Evolutionary conservation across 2,888 invertebrate genomes (phyloP).

Genomic region (Agrotis puta): DNA sequence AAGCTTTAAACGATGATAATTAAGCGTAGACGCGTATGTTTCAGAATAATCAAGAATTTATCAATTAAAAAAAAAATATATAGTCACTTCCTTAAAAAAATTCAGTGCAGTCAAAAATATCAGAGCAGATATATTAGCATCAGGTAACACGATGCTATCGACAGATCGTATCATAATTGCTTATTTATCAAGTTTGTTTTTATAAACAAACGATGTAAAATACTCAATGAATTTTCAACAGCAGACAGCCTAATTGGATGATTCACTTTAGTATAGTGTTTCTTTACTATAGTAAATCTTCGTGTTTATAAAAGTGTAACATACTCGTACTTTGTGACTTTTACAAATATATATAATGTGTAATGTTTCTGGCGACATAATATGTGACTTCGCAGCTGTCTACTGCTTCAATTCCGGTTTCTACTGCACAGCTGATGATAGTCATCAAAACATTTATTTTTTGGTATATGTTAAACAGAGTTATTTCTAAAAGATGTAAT

Average conservation of each 20-base stretch:
- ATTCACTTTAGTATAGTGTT: slow-evolving; percentile 23
- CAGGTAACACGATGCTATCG: slow-evolving; percentile 22
- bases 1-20: slow-evolving; percentile 22
- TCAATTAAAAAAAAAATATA: background rate
- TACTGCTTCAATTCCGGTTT: no score
- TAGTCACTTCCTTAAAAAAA: background rate
- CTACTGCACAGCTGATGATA: no score
- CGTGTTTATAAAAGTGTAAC: slow-evolving; percentile 17
- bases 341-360: background rate
- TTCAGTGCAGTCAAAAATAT: slow-evolving; percentile 13
- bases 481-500: no score
- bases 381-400: no score
- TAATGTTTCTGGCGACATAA: no score
- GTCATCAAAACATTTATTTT: no score
- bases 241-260: slow-evolving; percentile 43
- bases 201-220: slow-evolving; percentile 44
- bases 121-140: slow-evolving; percentile 30
- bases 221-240: slow-evolving; percentile 44
- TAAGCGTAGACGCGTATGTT: no score
- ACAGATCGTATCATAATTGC: slow-evolving; percentile 45
- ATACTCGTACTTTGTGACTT: slow-evolving; percentile 2
- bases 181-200: slow-evolving; percentile 49
- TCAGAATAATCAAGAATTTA: no score
- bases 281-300: slow-evolving; percentile 34
- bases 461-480: no score